A percentile compares a stretch with the other conserved stretches of the same genome.
These are phyloP conservation scores for Dipodomys merriami DNA, from an alignment of 2,113 vertebrate genomes.

Conservation along the genomic window DNA sequence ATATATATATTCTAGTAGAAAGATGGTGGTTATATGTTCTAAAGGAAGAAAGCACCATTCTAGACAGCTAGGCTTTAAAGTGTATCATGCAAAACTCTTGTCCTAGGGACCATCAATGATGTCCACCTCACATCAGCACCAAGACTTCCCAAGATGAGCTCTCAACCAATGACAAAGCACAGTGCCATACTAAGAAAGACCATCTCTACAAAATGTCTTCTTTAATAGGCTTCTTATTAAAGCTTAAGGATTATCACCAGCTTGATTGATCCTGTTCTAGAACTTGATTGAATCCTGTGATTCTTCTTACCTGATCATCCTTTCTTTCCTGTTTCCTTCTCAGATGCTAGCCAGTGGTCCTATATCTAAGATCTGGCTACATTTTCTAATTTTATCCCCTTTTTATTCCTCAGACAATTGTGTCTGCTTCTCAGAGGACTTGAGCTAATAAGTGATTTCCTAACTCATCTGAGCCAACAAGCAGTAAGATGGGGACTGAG, in stretches of 20 bases:
- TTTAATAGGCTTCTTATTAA: background rate
- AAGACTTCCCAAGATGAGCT: too few relatives aligned
- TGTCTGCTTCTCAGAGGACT: background rate
- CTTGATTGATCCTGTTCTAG: background rate
- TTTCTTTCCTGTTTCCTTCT: background rate
- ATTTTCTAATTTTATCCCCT: background rate
- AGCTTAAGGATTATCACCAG: background rate
- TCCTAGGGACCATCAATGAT: too few relatives aligned
- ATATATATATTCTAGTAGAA: too few relatives aligned
- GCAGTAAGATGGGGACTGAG: background rate
- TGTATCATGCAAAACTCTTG: too few relatives aligned
- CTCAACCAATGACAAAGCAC: background rate
- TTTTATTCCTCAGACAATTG: background rate
- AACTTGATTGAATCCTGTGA: background rate
- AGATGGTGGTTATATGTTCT: too few relatives aligned
- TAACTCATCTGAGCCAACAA: slow-evolving; percentile 37
- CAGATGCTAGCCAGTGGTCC: background rate
- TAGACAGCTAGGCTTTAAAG: too few relatives aligned
- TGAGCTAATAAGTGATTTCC: background rate
- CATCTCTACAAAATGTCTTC: background rate
- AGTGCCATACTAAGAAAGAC: background rate
- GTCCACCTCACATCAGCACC: too few relatives aligned
- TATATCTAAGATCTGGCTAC: background rate
- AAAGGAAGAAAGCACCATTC: too few relatives aligned
- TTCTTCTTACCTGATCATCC: background rate